Base-by-base conservation (phyloP, 2,113 vertebrate genomes). In the Scatophagus argus region DNA sequence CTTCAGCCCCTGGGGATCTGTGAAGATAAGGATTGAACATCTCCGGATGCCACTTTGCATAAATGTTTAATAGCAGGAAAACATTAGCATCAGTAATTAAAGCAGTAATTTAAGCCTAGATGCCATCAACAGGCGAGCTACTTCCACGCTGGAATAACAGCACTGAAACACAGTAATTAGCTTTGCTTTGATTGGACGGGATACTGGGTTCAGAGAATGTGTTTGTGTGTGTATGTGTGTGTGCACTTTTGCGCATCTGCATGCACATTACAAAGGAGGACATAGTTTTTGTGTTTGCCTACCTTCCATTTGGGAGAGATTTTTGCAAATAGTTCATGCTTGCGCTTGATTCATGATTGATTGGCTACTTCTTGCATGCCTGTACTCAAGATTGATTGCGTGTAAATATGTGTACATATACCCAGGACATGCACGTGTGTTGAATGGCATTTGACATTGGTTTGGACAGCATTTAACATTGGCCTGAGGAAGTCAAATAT, bases 81-180 rank as follows among this genome's bases (percentile, higher is more conserved):
- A 91, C 93, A 94, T 93, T 94, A 93, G 87, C 89, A 93, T 93
- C 89, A 86, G 91, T 94, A 92, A 94, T 94, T 93, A 93, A 92
- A 91, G 91, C 91, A 88, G 91, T 93, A 91, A 93, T 93, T 93
- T 91, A 93, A 83, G 91, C 92, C 67, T 74, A 81, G 85, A 84
- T 73, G 84, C 84, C 87, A 91, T 93, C 90, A 91, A 90, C 86
- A 90, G 87, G 88, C 90, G 27, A 87, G 88, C 85, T 85, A 72
- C 85, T 88, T 87, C 87, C 87, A 88, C 19, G 44, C 90, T 91
- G 84, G 86, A 91, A 89, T 87, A 91, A 90, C 85, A 88, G 77
- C 74, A 62, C 66, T 83, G 87, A 91, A 93, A 92, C 90, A 89
- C 89, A 85, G 86, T 92, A 91, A 93, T 93, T 93, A 93, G 82